Conservation (phyloP, 2,888 invertebrate species). For the Melipona beecheii region DNA sequence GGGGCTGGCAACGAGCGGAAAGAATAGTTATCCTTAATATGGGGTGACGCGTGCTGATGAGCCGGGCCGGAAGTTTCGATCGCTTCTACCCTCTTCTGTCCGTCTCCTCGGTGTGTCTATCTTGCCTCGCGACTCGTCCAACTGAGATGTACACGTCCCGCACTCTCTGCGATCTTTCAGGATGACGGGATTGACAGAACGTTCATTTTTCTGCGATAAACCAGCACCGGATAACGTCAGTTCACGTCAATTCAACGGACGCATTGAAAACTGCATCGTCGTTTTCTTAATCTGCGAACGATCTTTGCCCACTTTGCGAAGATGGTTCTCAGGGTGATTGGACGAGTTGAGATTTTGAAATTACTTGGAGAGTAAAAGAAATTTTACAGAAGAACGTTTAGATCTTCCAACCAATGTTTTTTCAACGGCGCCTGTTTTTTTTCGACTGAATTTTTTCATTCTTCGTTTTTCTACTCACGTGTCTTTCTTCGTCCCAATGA, state of each 20-base stretch:
- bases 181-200: conserved; percentile 18
- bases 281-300: no score
- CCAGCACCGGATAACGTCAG: not conserved
- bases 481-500: not conserved
- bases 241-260: no score
- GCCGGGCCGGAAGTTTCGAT: conserved; percentile 81
- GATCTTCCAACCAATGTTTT: no score
- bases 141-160: not conserved
- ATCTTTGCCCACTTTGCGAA: no score
- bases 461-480: not conserved
- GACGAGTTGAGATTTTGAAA: no score
- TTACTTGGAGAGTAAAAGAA: no score
- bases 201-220: conserved; percentile 24
- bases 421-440: no score
- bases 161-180: conserved; percentile 28
- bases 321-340: no score
- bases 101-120: conserved; percentile 4
- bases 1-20: conserved; percentile 79
- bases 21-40: conserved; percentile 82
- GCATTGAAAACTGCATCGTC: not conserved
- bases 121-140: conserved; percentile 23
- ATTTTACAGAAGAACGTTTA: no score
- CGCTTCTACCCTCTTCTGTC: conserved; percentile 49
- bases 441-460: not conserved
- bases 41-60: conserved; percentile 82